Base-by-base conservation (phyloP, 2,888 invertebrate genomes). In the Lacanobia wlatinum region DNA sequence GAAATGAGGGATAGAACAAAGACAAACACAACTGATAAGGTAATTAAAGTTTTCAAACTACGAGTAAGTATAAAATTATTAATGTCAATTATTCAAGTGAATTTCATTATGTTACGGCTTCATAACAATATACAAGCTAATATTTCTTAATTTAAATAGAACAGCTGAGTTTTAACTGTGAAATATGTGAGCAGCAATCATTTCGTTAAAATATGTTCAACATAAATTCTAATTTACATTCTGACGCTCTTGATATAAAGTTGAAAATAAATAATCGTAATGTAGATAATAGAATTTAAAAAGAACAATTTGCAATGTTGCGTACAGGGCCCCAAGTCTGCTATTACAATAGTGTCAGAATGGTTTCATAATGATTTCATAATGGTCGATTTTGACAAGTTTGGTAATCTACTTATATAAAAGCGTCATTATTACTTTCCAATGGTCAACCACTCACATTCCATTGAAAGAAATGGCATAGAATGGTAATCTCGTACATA, bases 171-270 rank as follows among this genome's bases (percentile, higher is more conserved):
- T 50, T 34, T 46, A 21, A 40, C 16, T 59, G 21, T 43, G 48
- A 62, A 53, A 40, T 65, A 64, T 61, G 70, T 70, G 55, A 56
- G 55, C 6, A n/a, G 43, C 48, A 53, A 76, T 61, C 14, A 38
- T 52, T 62, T 43, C 16, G 18, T 55, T 2, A 23, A 75, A 50
- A 61, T 28, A 60, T 40, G 58, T 59, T 46, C 18, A 46, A 46
- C 34, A 62, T 62, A 28, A 58, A 62, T 68, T 68, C 6, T 59
- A 53, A 63, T 75, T 75, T 18, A 21, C 21, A 21, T 43, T 62
- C 28, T 61, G 50, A n/a, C 40, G 16, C 43, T 14, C 7, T 76
- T 38, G 6, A 67, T 12, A 52, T 46, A 38, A 16, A 21, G 23
- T 58, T 56, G 8, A 56, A 38, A 56, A 43, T 56, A 52, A 38